Evolutionary conservation across 1,140 invertebrate species (phyloP), one percentile per base, ranked within the genome.

Genomic region (Tetramorium simillimum): DNA sequence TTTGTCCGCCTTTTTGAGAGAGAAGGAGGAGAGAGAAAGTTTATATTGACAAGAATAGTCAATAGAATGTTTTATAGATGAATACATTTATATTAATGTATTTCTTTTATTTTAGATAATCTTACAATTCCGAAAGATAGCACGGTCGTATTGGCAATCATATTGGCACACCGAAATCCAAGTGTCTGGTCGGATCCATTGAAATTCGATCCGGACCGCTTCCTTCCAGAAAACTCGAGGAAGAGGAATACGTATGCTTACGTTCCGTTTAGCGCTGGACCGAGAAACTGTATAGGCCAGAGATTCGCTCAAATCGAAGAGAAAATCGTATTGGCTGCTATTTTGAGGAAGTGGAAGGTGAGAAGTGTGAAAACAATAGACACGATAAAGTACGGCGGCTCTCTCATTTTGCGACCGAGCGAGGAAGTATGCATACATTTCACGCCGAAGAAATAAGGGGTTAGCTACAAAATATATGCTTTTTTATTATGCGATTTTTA

Each of bases 101-200:
- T 63, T 16, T 69, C 0, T 84, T 16, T 70, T 87, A 56, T 86
- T 90, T 85, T 67, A 93, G 92, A 81, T 53, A 69, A 87, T 49
- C 87, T 70, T 60, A 9, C 63, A 0, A 65, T 96, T 51, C 95
- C 95, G 14, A 94, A 93, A 56, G 95, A 94, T 12, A 94, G 94
- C 14, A 92, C 92, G 0, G 76, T 96, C 0, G 51, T 93, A 0
- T 81, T 97, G 0, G 91, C 95, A 33, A 95, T 96, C 18, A 95
- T 96, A 33, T 94, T 96, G 63, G 93, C 97, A 80, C 97, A 98
- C 86, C 86, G 78, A 6, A 77, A 92, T 72, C 85, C 91, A 0
- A 24, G 85, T n/a, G 56, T 89, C 43, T 98, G 96, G 91, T 96
- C 97, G 53, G 96, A 98, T 91, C 98, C 98, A 0, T 94, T 97